These are phyloP conservation scores for Pipra filicauda DNA, from an alignment of 2,113 vertebrate species.

Conservation along the genomic window DNA sequence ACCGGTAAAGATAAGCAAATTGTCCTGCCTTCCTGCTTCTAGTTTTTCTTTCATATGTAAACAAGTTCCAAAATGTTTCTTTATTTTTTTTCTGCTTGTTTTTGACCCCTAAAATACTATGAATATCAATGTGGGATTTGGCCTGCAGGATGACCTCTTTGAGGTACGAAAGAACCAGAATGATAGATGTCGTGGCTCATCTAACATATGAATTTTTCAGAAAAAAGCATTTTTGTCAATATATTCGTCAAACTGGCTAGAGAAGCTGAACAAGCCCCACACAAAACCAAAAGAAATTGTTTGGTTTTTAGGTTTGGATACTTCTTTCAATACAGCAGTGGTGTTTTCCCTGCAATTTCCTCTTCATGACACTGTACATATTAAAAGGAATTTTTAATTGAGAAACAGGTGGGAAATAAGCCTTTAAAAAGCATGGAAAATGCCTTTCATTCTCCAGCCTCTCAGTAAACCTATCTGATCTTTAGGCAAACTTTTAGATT, in stretches of 20 bases:
- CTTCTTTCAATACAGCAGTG: not conserved
- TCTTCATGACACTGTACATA: not conserved
- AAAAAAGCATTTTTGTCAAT: not conserved
- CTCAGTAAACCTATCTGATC: not conserved
- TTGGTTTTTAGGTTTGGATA: not conserved
- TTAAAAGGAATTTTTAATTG: not conserved
- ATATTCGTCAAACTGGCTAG: not conserved
- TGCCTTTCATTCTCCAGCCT: not conserved
- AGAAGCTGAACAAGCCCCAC: not conserved
- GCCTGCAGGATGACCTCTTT: not conserved
- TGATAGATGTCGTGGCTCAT: not conserved
- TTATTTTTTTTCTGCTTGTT: not conserved
- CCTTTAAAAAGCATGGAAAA: not conserved
- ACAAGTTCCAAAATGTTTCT: not conserved
- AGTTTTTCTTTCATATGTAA: not conserved
- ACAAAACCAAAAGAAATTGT: not conserved
- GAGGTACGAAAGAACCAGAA: not conserved
- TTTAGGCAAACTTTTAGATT: not conserved
- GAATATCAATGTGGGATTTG: not conserved
- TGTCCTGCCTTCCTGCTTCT: not conserved
- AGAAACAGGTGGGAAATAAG: not conserved
- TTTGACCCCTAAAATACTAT: not conserved
- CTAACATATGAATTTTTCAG: not conserved
- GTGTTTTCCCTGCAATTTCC: not conserved
- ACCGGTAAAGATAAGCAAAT: slow-evolving; percentile 6